Conservation (phyloP, 2,113 vertebrate genomes). For the Lepus americanus region DNA sequence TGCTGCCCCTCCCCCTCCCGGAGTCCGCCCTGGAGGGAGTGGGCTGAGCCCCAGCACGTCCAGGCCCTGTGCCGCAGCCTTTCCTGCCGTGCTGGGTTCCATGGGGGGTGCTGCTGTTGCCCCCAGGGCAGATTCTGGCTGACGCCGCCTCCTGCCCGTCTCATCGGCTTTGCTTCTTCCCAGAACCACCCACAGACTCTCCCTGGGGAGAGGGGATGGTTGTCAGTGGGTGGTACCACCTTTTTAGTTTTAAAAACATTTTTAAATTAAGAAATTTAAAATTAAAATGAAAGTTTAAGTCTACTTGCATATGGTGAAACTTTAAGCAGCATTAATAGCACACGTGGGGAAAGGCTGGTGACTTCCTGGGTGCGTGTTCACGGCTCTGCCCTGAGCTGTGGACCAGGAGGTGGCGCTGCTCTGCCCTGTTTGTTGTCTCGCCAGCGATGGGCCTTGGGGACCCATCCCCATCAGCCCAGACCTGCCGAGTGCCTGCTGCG, state of each 20-base stretch:
- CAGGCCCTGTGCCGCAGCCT: neutral
- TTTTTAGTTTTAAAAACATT: neutral
- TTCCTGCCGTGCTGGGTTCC: neutral
- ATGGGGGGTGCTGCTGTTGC: neutral
- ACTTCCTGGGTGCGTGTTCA: neutral
- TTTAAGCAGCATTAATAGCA: neutral
- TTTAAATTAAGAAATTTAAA: neutral
- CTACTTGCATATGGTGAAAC: too few species aligned
- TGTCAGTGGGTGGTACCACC: neutral
- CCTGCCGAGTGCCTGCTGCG: too few species aligned
- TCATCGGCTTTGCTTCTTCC: neutral
- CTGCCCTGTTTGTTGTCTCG: too few species aligned
- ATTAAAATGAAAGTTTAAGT: neutral
- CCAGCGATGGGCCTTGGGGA: too few species aligned
- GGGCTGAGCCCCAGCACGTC: neutral
- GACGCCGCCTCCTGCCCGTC: neutral
- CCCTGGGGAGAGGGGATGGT: neutral
- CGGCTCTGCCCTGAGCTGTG: too few species aligned
- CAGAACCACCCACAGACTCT: neutral
- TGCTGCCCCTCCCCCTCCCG: accelerated
- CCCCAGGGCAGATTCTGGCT: neutral
- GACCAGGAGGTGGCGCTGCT: too few species aligned
- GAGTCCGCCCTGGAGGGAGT: neutral
- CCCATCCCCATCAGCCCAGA: too few species aligned
- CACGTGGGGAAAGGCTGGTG: neutral